Evolutionary conservation across 2,797 vertebrate genomes (phyloP), one percentile per base, ranked within the genome.

Genomic region (Taeniopygia guttata): DNA sequence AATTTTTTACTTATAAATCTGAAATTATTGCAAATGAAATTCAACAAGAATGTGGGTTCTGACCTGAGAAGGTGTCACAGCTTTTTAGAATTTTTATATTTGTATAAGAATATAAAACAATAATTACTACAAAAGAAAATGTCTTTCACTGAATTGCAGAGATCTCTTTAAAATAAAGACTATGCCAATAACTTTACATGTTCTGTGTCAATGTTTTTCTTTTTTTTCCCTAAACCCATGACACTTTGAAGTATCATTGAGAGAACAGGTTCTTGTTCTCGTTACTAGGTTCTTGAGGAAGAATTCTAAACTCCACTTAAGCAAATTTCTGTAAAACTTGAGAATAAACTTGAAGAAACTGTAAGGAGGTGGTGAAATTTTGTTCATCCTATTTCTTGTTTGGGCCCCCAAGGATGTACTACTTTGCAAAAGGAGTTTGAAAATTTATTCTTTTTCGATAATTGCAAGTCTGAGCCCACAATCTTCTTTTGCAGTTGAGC

Each of bases 41-140:
- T 62, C 23, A 52, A 67, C 4, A 52, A 60, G 54, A 72, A 38
- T 52, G 26, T 51, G 64, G 23, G 10, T 40, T 46, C 59, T 87
- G 46, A 77, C 16, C 36, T 77, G 49, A 78, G 51, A 72, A 94
- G 40, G 22, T 84, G 54, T 73, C 16, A 26, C n/a, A 73, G 20
- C 10, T 88, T 93, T 83, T 83, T 60, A 63, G 8, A 80, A 58
- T 66, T 94, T 94, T 91, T 94, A 14, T 96, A 93, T 85, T 74
- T 82, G 45, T 29, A 34, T 34, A 75, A 80, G 18, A 49, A 23
- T 80, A 72, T 66, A 52, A 82, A 75, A 72, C 84, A 84, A 52
- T 69, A 69, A 20, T 11, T 64, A 32, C 43, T 78, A 11, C 10
- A 58, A 11, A 77, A 32, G 66, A 60, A 92, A 94, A 79, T 63